phyloP scores from a whole-genome alignment of 2,888 invertebrate species.

The Heliconius ethilla region DNA sequence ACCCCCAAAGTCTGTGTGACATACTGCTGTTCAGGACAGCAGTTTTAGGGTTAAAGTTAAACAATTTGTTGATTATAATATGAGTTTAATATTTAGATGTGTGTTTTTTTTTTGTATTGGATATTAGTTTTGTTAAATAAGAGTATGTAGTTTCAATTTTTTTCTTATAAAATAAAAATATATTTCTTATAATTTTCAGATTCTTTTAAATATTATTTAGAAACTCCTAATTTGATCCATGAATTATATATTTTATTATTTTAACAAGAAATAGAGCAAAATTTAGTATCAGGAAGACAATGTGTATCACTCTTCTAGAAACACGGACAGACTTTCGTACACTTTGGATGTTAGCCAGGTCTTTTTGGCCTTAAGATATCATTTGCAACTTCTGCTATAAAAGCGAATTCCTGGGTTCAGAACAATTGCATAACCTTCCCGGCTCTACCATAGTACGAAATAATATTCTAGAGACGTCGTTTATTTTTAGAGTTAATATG shows the following conservation, averaged over 20 bases:
- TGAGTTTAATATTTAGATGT: not conserved
- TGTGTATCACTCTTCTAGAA: constrained; percentile 57
- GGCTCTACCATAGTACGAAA: constrained; percentile 17
- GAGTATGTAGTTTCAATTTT: not conserved
- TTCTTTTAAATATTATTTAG: not conserved
- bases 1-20: constrained; percentile 54
- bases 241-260: not conserved
- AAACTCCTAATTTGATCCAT: not conserved
- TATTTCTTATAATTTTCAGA: not conserved
- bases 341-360: constrained; percentile 76
- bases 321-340: constrained; percentile 61
- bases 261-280: constrained; percentile 27
- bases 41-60: constrained; percentile 25
- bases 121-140: not conserved
- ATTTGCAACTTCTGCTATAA: constrained; percentile 70
- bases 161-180: not conserved
- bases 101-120: not conserved
- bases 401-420: constrained; percentile 58
- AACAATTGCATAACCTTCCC: constrained; percentile 57
- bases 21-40: constrained; percentile 43
- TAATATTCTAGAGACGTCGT: not conserved
- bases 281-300: constrained; percentile 37
- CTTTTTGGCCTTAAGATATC: constrained; percentile 81
- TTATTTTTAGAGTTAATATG: not conserved
- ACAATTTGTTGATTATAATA: constrained; percentile 10